A percentile compares a stretch with the other conserved stretches of the same genome.
These are phyloP conservation scores for Campopleginae sp. DNA, from an alignment of 2,888 invertebrate species.

Conservation along the genomic window DNA sequence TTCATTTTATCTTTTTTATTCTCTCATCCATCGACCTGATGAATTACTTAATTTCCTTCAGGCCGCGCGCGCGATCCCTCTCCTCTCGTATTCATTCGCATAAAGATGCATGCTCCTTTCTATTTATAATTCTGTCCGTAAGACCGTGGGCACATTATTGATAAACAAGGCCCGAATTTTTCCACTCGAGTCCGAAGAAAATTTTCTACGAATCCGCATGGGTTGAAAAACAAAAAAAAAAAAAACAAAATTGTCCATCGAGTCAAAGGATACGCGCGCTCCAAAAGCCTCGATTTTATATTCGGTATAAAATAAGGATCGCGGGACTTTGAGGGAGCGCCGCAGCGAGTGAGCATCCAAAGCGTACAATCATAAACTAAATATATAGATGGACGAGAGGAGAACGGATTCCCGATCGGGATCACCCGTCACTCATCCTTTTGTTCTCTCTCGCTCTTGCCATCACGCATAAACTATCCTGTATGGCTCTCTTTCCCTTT, in stretches of 20 bases:
- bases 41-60: conserved; percentile 66
- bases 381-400: conserved; percentile 27
- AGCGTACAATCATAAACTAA: conserved; percentile 32
- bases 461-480: conserved; percentile 42
- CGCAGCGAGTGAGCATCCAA: conserved; percentile 63
- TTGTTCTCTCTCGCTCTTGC: conserved; percentile 72
- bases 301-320: conserved; percentile 53
- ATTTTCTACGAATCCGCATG: too few relatives aligned
- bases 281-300: conserved; percentile 56
- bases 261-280: too few relatives aligned
- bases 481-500: conserved; percentile 42
- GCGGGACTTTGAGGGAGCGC: conserved; percentile 56
- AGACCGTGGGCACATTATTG: not conserved
- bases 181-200: not conserved
- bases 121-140: not conserved
- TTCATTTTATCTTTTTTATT: conserved; percentile 15
- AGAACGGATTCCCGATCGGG: conserved; percentile 72
- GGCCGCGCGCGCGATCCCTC: conserved; percentile 31
- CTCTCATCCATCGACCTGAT: conserved; percentile 57
- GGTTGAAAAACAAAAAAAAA: not conserved
- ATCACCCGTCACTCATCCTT: conserved; percentile 80
- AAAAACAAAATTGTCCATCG: not conserved
- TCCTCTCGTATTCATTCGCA: conserved; percentile 61
- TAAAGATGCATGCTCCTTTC: not conserved
- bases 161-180: not conserved